phyloP scores from a whole-genome alignment of 2,797 vertebrate genomes.

The Takifugu ocellatus region DNA sequence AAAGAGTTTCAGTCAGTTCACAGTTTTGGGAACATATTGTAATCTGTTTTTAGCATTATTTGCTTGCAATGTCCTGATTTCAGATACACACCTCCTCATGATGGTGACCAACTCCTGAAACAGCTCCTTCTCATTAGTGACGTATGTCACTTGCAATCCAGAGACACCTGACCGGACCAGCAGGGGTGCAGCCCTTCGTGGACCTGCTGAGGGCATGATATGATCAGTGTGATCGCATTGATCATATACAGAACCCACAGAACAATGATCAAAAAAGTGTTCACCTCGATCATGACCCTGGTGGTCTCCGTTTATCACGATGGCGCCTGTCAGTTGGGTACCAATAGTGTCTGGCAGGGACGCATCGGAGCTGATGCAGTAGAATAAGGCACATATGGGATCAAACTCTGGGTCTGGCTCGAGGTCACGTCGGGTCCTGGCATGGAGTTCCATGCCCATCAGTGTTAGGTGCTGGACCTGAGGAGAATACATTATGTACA shows the following conservation, averaged over 20 bases:
- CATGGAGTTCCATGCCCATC: slow-evolving; percentile 95
- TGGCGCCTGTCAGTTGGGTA: slow-evolving; percentile 83
- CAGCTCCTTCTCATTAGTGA: slow-evolving; percentile 87
- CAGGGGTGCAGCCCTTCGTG: slow-evolving; percentile 82
- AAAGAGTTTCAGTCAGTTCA: too few relatives aligned
- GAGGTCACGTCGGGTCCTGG: slow-evolving; percentile 89
- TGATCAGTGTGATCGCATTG: background rate
- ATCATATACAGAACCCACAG: background rate
- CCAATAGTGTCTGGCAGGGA: slow-evolving; percentile 73
- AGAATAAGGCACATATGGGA: slow-evolving; percentile 97
- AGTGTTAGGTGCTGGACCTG: slow-evolving; percentile 93
- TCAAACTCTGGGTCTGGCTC: slow-evolving; percentile 98
- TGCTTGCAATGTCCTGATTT: too few relatives aligned
- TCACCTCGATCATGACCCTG: slow-evolving; percentile 76
- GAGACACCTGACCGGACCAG: slow-evolving; percentile 92
- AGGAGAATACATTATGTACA: background rate
- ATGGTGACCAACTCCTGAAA: slow-evolving; percentile 87
- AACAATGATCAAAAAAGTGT: background rate
- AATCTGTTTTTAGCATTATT: too few relatives aligned
- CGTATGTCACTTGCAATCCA: slow-evolving; percentile 88
- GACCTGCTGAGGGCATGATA: slow-evolving; percentile 65
- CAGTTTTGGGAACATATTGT: too few relatives aligned
- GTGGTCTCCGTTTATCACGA: slow-evolving; percentile 85
- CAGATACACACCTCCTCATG: slow-evolving; percentile 81
- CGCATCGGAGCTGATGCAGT: slow-evolving; percentile 89